Base-by-base conservation (phyloP, 2,113 vertebrate genomes). In the Mesocricetus auratus region DNA sequence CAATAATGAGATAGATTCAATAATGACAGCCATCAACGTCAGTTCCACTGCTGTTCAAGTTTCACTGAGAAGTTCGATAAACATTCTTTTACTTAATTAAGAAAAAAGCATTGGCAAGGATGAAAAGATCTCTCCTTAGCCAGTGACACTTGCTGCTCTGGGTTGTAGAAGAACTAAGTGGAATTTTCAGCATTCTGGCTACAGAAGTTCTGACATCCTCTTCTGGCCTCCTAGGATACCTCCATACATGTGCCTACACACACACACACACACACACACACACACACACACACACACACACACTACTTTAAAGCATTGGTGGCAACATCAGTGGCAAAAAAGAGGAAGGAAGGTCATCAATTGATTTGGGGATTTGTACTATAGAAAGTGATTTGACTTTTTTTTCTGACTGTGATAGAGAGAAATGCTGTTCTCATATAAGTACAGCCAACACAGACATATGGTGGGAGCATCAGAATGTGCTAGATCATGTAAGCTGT, bases 321-420 rank as follows among this genome's bases (percentile, higher is more conserved):
- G 21, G 12, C 31, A n/a, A 47, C 29, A 93, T 45, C 87, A 74
- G 85, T 15, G 53, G 50, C 15, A 89, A 86, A 60, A 73, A 58
- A 29, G 47, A 56, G 33, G 45, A 45, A 66, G 29, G 31, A 81
- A 81, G 22, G 13, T 15, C n/a, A 93, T 95, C 24, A 19, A 62
- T 85, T 81, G 42, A 81, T 79, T 71, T 92, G 79, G 19, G 5
- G 79, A 58, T 93, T 87, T 97, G 62, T 42, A 94, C 62, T 39
- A 22, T n/a, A 22, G 31, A 17, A 90, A 87, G n/a, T 77, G 31
- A 75, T 53, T 58, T 93, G 86, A 85, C 29, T 64, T 7, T 24
- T 12, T 81, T 73, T 73, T 71, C 66, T 71, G 58, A 50, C 53
- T 42, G 2, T 91, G 73, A 90, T 58, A 73, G 66, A 92, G 50